phyloP scores from a whole-genome alignment of 1,140 invertebrate genomes.

The Wasmannia auropunctata region DNA sequence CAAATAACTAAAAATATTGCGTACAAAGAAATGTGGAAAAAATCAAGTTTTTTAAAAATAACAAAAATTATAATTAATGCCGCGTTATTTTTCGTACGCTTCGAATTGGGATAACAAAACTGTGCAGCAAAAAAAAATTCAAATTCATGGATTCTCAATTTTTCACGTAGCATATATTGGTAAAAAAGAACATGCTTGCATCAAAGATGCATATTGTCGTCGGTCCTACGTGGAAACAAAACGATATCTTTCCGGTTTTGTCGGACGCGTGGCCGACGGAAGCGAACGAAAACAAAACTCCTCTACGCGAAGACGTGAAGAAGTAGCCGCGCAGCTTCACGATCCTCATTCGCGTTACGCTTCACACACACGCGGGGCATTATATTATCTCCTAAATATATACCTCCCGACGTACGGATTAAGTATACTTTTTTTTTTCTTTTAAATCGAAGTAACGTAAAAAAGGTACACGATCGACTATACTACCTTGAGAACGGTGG shows the following conservation, averaged over 20 bases:
- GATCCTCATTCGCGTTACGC: constrained; percentile 1
- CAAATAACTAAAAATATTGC: not conserved
- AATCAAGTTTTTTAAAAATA: not conserved
- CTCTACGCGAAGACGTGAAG: not conserved
- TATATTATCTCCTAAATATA: constrained; percentile 63
- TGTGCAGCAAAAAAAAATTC: not conserved
- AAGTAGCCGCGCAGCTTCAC: constrained; percentile 37
- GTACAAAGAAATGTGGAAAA: not conserved
- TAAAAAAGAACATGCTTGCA: not conserved
- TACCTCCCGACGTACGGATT: constrained; percentile 56
- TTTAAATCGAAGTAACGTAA: constrained; percentile 73
- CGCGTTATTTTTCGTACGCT: not conserved
- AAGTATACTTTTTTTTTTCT: constrained; percentile 67
- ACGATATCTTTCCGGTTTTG: not conserved
- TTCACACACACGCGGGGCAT: constrained; percentile 41
- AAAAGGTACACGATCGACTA: constrained; percentile 76
- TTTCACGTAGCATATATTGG: not conserved
- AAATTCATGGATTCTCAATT: not conserved
- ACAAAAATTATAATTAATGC: not conserved
- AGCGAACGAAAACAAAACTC: not conserved
- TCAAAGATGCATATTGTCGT: not conserved
- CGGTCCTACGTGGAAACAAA: not conserved
- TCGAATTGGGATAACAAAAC: not conserved
- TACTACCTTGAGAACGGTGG: constrained; percentile 75
- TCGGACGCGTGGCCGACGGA: not conserved